Evolutionary conservation across 2,888 invertebrate genomes (phyloP).

Genomic region (Neoaliturus tenellus): DNA sequence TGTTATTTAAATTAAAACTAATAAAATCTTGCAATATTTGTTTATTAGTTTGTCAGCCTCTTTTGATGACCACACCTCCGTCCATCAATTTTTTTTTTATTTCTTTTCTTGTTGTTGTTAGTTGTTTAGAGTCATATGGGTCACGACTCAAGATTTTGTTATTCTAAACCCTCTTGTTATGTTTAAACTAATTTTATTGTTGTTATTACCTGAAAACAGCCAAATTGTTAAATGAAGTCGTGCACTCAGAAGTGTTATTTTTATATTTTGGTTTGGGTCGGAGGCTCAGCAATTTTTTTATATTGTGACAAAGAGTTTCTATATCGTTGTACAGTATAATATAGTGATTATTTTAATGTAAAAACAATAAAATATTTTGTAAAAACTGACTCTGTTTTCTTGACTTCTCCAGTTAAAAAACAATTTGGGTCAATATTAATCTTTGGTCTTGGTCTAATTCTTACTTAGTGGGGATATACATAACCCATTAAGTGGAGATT

Average conservation of each 20-base stretch:
- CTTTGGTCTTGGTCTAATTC: no score
- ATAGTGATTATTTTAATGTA: conserved; percentile 61
- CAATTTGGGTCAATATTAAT: no score
- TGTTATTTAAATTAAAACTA: neutral
- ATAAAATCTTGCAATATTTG: neutral
- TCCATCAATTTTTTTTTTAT: conserved; percentile 14
- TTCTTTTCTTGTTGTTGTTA: conserved; percentile 14
- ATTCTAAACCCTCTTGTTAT: conserved; percentile 39
- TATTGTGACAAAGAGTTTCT: conserved; percentile 57
- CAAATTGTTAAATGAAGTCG: conserved; percentile 27
- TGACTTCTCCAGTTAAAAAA: neutral
- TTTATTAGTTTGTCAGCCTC: neutral
- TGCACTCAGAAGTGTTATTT: conserved; percentile 47
- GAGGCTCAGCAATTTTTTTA: conserved; percentile 53
- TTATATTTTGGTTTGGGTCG: conserved; percentile 54
- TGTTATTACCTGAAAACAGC: conserved; percentile 51
- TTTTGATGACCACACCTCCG: conserved; percentile 17
- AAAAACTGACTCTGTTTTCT: conserved; percentile 5
- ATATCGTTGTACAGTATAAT: conserved; percentile 59
- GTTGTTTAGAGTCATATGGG: conserved; percentile 32
- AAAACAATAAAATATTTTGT: conserved; percentile 57
- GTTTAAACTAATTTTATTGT: conserved; percentile 54
- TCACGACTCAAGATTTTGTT: conserved; percentile 17
- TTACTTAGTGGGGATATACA: no score
- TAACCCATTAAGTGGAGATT: no score